Conservation (phyloP, 2,113 vertebrate genomes). For the Balaeniceps rex region DNA sequence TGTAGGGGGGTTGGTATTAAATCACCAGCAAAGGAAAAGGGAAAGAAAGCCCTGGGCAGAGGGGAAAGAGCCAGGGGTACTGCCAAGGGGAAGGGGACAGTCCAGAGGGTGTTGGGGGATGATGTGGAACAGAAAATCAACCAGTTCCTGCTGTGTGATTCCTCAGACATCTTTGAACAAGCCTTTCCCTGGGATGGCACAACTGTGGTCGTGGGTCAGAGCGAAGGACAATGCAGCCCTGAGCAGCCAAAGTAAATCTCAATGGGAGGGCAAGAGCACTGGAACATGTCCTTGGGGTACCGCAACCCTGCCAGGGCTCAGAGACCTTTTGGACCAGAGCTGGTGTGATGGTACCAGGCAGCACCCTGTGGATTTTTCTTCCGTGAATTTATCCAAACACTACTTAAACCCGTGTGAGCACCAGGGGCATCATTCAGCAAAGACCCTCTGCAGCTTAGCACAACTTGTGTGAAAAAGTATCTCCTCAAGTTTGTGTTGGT, state of each 20-base stretch:
- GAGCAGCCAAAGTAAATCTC: background rate
- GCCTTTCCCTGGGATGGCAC: background rate
- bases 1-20: background rate
- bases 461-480: background rate
- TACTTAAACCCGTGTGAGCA: background rate
- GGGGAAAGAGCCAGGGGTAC: background rate
- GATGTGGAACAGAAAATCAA: background rate
- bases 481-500: background rate
- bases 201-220: rapidly evolving
- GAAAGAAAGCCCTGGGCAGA: background rate
- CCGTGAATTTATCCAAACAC: background rate
- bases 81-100: background rate
- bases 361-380: background rate
- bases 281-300: background rate
- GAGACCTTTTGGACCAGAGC: background rate
- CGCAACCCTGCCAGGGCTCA: background rate
- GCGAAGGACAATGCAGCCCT: background rate
- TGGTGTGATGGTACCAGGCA: background rate
- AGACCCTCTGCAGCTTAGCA: background rate
- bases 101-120: background rate
- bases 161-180: background rate
- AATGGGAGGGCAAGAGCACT: background rate
- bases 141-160: background rate
- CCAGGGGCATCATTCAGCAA: background rate
- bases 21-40: background rate